Percentiles rank a stretch among this genome's conserved stretches.
These are phyloP conservation scores for Stegodyphus dumicola DNA, from an alignment of 1,140 invertebrate genomes.

Conservation along the genomic window DNA sequence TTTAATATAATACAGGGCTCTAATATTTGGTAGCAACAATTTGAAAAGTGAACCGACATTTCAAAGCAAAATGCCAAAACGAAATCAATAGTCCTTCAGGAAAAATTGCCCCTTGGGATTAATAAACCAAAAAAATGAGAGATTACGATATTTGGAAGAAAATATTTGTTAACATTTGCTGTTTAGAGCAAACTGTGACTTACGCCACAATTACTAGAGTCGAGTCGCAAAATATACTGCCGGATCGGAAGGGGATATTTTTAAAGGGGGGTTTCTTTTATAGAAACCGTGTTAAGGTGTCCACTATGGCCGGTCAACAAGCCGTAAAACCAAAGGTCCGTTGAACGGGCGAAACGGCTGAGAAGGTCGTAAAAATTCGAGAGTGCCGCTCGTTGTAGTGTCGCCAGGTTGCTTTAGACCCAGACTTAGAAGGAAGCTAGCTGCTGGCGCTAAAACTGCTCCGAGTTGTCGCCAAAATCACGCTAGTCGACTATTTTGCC, in stretches of 20 bases:
- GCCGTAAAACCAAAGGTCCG: conserved; percentile 57
- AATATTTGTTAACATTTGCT: too few species aligned
- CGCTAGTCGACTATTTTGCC: too few species aligned
- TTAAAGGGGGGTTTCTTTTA: conserved; percentile 10
- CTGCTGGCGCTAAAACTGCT: background rate
- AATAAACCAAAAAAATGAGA: too few species aligned
- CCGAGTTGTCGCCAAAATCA: too few species aligned
- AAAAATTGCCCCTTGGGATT: too few species aligned
- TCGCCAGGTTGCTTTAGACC: conserved; percentile 1
- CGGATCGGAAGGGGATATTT: conserved; percentile 7
- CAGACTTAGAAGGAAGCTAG: background rate
- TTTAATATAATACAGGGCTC: too few species aligned
- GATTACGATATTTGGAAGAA: too few species aligned
- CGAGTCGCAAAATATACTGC: background rate
- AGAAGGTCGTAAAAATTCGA: conserved; percentile 58
- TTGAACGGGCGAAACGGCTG: conserved; percentile 47
- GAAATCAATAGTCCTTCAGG: too few species aligned
- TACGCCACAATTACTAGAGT: background rate
- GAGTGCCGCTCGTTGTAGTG: conserved; percentile 29
- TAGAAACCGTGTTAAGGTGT: conserved; percentile 49
- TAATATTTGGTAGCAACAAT: too few species aligned
- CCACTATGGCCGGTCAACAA: conserved; percentile 59
- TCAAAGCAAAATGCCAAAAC: too few species aligned
- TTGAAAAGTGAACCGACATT: too few species aligned
- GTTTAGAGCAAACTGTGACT: background rate